Evolutionary conservation across 2,113 vertebrate genomes (phyloP), one percentile per base, ranked within the genome.

Genomic region (Ceratotherium simum): DNA sequence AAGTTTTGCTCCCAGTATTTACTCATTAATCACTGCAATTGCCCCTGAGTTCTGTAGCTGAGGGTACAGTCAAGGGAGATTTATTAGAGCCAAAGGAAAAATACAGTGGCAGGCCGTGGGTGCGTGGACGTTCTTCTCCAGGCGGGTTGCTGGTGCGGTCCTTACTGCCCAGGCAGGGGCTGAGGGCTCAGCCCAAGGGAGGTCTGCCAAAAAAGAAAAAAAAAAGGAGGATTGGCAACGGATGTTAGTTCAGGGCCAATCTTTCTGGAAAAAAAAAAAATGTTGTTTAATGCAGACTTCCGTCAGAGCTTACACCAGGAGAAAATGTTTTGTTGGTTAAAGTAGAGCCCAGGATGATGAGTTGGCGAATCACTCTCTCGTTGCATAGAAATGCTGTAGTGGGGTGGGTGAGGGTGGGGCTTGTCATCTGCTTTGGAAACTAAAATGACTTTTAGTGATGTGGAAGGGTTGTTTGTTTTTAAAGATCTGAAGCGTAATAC

Each of bases 331-430:
- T 33, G 2, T 4, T 70, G 56, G 54, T 54, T 10, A 6, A 20
- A 12, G 0, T 11, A 6, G 39, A 60, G 23, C 39, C 14, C 8
- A 4, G 23, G 20, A 2, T 9, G 62, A 3, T 4, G 27, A 29
- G 1, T 0, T 23, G 48, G 39, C 12, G 67, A 25, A 4, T n/a
- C 5, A 2, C 33, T 16, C 29, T 27, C 3, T 13, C 42, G 20
- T 29, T n/a, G 72, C 11, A 0, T 1, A 17, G 60, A 80, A 13
- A 23, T 16, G 21, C 62, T 0, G 0, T 18, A n/a, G 13, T 2
- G 25, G 3, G 23, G 9, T 33, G 67, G 31, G 31, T 5, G 20
- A 4, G 46, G 31, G 2, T 6, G 31, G 48, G 31, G 21, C 18
- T 36, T 10, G 11, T 18, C 42, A 1, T 1, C 58, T 23, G 67